Percentiles rank a stretch among this genome's conserved stretches.
These are phyloP conservation scores for Mamestra configurata DNA, from an alignment of 1,140 invertebrate genomes.

Conservation along the genomic window DNA sequence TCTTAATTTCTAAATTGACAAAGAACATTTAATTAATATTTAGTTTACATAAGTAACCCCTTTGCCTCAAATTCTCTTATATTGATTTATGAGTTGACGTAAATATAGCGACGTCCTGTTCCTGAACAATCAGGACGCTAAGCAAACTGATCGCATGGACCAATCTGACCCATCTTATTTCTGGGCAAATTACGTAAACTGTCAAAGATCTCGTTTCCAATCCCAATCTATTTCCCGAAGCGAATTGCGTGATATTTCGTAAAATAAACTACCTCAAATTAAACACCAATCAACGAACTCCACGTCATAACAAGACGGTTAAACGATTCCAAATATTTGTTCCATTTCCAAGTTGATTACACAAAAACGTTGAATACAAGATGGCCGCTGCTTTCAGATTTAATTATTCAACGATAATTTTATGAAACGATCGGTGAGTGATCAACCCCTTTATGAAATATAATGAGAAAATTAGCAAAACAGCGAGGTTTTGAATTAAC, in stretches of 20 bases:
- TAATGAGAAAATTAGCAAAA: conserved; percentile 47
- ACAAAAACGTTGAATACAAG: conserved; percentile 12
- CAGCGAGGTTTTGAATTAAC: conserved; percentile 41
- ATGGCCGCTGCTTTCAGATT: conserved; percentile 11
- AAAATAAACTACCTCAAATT: conserved; percentile 22
- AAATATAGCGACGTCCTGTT: no score
- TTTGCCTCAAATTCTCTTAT: no score
- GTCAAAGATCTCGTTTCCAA: background rate
- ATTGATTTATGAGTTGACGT: no score
- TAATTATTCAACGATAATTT: conserved; percentile 45
- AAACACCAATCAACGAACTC: conserved; percentile 13
- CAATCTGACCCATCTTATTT: background rate
- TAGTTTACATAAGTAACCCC: no score
- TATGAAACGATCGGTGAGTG: conserved; percentile 21
- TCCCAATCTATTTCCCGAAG: background rate
- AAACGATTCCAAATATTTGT: conserved; percentile 39
- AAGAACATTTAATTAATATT: no score
- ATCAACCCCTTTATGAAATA: conserved; percentile 45
- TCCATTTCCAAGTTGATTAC: conserved; percentile 25
- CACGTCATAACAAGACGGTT: conserved; percentile 29
- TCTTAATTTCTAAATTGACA: no score
- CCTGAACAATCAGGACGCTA: no score
- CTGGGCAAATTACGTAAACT: background rate
- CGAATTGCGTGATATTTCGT: background rate
- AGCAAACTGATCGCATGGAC: no score